A percentile compares a stretch with the other conserved stretches of the same genome.
These are phyloP conservation scores for Eurypyga helias DNA, from an alignment of 2,113 vertebrate species.

Conservation along the genomic window DNA sequence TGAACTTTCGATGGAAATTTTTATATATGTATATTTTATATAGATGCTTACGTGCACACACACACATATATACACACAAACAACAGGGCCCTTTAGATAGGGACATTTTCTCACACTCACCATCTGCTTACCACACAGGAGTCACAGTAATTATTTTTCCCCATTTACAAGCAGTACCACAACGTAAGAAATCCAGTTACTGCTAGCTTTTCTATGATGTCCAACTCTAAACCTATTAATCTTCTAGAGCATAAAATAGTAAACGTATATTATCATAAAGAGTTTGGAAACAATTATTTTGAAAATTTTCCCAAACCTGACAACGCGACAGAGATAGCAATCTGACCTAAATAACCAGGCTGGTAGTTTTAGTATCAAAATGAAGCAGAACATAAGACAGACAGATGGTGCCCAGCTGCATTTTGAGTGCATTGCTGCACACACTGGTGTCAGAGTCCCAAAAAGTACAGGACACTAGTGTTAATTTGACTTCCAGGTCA, in stretches of 20 bases:
- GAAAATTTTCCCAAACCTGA: not conserved
- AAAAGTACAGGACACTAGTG: fast-evolving
- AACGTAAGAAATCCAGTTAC: not conserved
- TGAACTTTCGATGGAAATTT: not conserved
- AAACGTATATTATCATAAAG: not conserved
- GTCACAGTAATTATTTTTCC: not conserved
- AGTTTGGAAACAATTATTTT: not conserved
- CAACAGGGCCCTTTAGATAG: not conserved
- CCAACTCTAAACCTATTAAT: not conserved
- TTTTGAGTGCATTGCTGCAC: not conserved
- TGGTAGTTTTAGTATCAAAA: not conserved
- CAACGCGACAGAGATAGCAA: not conserved
- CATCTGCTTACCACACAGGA: not conserved
- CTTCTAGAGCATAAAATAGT: not conserved
- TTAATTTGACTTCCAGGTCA: not conserved
- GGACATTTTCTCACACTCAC: not conserved
- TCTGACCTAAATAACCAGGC: not conserved
- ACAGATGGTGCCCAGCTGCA: not conserved
- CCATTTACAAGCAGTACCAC: not conserved
- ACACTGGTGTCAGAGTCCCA: not conserved
- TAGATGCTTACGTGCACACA: not conserved
- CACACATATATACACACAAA: not conserved
- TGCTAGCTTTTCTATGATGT: not conserved
- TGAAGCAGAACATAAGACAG: not conserved
- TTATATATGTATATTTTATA: not conserved